Conservation (phyloP, 2,797 vertebrate genomes). For the Mormyrus hasselquistii region DNA sequence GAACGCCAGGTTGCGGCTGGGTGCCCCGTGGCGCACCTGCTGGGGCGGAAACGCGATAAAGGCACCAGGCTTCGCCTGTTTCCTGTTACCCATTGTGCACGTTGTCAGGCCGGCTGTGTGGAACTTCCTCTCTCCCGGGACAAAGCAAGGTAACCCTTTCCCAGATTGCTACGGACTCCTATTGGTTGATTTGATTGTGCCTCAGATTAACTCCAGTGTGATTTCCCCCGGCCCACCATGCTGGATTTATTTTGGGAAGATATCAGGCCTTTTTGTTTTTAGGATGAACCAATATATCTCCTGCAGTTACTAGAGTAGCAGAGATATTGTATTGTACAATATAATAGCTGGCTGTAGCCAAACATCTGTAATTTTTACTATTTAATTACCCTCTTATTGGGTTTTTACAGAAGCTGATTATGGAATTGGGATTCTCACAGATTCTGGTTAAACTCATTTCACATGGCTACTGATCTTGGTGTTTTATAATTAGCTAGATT, state of each 20-base stretch:
- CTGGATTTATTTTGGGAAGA: conserved; percentile 1
- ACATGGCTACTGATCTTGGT: not conserved
- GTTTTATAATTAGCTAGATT: not conserved
- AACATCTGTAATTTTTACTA: not conserved
- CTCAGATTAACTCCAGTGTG: not conserved
- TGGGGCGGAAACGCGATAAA: not conserved
- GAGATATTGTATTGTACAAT: not conserved
- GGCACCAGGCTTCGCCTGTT: not conserved
- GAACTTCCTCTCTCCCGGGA: not conserved
- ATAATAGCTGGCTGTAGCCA: not conserved
- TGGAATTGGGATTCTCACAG: not conserved
- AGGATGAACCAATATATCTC: not conserved
- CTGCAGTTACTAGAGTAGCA: not conserved
- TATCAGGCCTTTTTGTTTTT: not conserved
- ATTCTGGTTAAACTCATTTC: not conserved
- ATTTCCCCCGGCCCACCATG: not conserved
- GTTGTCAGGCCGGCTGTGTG: not conserved
- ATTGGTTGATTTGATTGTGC: not conserved
- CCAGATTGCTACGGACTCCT: not conserved
- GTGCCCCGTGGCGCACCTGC: not conserved
- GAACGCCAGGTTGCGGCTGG: not conserved
- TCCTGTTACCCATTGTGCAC: not conserved
- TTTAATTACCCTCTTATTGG: not conserved
- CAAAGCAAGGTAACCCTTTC: not conserved
- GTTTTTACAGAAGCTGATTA: not conserved